Percentiles rank a stretch among this genome's conserved stretches.
phyloP scores from a whole-genome alignment of 2,113 vertebrate genomes.

The Pseudopipra pipra region DNA sequence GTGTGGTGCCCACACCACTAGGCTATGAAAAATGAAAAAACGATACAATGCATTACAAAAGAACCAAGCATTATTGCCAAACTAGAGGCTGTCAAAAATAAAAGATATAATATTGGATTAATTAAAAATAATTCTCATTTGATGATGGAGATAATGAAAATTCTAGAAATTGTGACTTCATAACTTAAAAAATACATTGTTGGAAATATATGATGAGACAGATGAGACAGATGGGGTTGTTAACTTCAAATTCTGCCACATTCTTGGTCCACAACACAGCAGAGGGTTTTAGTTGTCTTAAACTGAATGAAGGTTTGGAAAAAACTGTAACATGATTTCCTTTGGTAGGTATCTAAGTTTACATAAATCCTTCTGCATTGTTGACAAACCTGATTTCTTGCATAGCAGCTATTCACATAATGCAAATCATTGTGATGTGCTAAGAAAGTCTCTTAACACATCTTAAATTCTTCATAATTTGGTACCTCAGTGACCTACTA shows the following conservation, averaged over 20 bases:
- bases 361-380: neutral
- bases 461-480: neutral
- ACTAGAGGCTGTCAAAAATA: neutral
- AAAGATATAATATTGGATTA: neutral
- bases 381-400: neutral
- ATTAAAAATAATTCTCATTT: neutral
- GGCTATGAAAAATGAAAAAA: neutral
- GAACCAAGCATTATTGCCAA: neutral
- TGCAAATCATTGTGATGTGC: neutral
- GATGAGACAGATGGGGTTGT: neutral
- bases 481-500: neutral
- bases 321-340: neutral
- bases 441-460: neutral
- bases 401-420: neutral
- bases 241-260: neutral
- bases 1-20: neutral
- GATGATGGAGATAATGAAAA: neutral
- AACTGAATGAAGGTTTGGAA: neutral
- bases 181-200: neutral
- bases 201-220: neutral
- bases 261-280: neutral
- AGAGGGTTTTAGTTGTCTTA: neutral
- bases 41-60: neutral
- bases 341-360: neutral
- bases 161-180: neutral